These are phyloP conservation scores for Pristionchus fissidentatus DNA, from an alignment of 2,888 invertebrate genomes.

Conservation along the genomic window DNA sequence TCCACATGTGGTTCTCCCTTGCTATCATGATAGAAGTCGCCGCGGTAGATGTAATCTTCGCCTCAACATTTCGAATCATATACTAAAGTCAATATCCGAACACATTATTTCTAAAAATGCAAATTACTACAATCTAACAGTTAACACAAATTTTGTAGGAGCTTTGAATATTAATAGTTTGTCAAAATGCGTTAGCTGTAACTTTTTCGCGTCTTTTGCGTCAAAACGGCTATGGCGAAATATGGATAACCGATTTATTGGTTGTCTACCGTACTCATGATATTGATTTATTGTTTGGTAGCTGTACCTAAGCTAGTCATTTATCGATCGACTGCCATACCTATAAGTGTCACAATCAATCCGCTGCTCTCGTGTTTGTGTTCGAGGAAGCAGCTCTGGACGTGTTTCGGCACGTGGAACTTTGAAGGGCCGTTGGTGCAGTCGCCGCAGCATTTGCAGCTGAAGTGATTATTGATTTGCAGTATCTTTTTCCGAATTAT, in stretches of 20 bases:
- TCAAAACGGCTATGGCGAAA: no score
- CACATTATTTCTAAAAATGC: no score
- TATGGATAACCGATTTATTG: no score
- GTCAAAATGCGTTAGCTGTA: no score
- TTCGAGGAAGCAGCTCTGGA: conserved; percentile 75
- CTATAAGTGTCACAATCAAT: conserved; percentile 74
- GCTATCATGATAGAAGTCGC: conserved; percentile 75
- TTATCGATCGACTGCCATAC: conserved; percentile 43
- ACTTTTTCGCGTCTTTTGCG: no score
- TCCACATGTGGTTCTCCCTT: conserved; percentile 75
- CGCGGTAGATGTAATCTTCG: conserved; percentile 75
- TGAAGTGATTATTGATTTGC: conserved; percentile 44
- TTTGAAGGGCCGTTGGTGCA: conserved; percentile 75
- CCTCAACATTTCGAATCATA: conserved; percentile 51
- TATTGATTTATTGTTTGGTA: not conserved
- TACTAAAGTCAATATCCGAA: not conserved
- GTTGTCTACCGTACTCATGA: no score
- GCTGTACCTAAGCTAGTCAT: not conserved
- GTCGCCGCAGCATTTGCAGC: conserved; percentile 75
- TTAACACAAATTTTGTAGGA: no score
- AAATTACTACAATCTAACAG: no score
- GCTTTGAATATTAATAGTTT: no score
- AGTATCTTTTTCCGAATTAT: not conserved
- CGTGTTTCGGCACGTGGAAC: conserved; percentile 75
- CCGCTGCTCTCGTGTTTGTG: conserved; percentile 75